These are phyloP conservation scores for Odocoileus hemionus DNA, from an alignment of 2,113 vertebrate genomes.

Conservation along the genomic window DNA sequence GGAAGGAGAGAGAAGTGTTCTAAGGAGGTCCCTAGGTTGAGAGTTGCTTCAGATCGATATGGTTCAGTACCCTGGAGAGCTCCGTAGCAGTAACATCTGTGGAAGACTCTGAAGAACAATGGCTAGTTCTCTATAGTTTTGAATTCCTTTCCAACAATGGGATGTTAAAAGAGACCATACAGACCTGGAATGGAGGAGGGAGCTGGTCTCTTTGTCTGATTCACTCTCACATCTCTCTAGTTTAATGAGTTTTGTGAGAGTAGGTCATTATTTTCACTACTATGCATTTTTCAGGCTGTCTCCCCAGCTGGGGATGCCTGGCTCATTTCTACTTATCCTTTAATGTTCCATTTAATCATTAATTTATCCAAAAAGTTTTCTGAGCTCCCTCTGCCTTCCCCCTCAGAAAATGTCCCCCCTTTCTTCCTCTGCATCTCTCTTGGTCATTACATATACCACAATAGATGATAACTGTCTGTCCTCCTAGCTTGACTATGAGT, in stretches of 20 bases:
- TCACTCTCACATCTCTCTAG: not conserved
- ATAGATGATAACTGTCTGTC: not conserved
- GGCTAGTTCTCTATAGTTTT: not conserved
- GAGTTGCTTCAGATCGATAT: not conserved
- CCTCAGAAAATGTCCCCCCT: not conserved
- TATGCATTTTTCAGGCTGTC: not conserved
- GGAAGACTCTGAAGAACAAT: not conserved
- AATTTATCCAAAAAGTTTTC: not conserved
- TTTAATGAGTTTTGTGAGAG: not conserved
- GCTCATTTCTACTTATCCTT: not conserved
- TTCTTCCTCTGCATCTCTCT: not conserved
- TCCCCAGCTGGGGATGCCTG: not conserved
- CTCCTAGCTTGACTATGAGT: not conserved
- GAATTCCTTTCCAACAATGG: not conserved
- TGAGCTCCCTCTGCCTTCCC: not conserved
- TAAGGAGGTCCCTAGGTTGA: not conserved
- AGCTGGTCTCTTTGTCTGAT: not conserved
- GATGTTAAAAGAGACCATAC: not conserved
- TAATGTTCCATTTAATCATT: not conserved
- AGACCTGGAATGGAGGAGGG: not conserved
- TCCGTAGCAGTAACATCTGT: fast-evolving
- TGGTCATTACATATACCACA: not conserved
- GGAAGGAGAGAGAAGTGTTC: not conserved
- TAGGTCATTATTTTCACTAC: not conserved
- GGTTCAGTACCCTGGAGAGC: slow-evolving; percentile 67